Conservation (phyloP, 1,140 invertebrate genomes). For the Paraescarpia echinospica region DNA sequence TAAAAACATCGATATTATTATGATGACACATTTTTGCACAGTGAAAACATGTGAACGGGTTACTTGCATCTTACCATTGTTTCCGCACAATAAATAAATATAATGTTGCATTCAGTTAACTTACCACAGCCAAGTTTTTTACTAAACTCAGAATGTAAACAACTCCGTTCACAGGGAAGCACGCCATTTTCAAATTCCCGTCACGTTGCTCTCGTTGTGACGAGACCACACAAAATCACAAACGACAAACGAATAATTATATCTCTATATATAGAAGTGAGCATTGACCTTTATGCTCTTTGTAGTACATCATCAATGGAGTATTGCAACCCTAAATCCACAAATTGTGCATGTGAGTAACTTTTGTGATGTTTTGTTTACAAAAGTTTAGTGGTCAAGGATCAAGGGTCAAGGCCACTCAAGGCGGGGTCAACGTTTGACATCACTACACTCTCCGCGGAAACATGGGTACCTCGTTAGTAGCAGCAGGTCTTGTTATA, state of each 20-base stretch:
- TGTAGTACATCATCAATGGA: background rate
- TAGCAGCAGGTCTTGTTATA: conserved; percentile 61
- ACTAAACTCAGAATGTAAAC: background rate
- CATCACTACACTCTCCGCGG: background rate
- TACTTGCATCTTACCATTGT: background rate
- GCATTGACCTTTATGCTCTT: background rate
- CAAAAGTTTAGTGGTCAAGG: background rate
- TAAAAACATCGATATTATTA: background rate
- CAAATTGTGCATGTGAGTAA: background rate
- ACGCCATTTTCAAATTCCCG: conserved; percentile 4
- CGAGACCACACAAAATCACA: background rate
- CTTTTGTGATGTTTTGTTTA: background rate
- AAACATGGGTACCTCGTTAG: conserved; percentile 19
- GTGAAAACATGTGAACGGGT: background rate
- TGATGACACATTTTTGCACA: background rate
- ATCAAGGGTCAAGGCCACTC: background rate
- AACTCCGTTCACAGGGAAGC: background rate
- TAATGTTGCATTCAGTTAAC: background rate
- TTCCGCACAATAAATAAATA: background rate
- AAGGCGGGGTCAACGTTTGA: background rate
- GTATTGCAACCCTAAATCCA: background rate
- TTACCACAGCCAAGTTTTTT: background rate
- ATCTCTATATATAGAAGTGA: background rate
- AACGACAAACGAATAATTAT: background rate
- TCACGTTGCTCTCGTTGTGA: background rate